A percentile compares a stretch with the other conserved stretches of the same genome.
phyloP scores from a whole-genome alignment of 2,797 vertebrate genomes.

The Petrocephalus schoutedeni region DNA sequence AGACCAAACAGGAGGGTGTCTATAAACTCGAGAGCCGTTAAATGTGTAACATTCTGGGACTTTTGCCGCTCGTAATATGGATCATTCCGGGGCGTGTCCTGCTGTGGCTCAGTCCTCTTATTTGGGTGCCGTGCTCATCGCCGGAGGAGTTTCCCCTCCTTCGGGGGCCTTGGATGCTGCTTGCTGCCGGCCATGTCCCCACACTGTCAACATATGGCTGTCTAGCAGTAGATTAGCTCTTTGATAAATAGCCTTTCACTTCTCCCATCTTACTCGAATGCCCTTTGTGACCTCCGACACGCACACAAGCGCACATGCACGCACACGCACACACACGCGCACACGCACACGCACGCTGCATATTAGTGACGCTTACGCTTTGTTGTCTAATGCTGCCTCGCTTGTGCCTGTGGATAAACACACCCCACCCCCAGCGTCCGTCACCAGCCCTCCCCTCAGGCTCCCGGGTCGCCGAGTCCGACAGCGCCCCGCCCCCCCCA shows the following conservation, averaged over 20 bases:
- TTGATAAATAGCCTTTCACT: not conserved
- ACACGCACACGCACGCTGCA: not conserved
- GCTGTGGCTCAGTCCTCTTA: not conserved
- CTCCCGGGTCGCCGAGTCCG: not conserved
- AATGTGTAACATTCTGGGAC: not conserved
- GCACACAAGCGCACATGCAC: too few relatives aligned
- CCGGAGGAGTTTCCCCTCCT: not conserved
- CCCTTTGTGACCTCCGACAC: not conserved
- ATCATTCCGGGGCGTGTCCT: not conserved
- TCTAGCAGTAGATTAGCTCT: not conserved
- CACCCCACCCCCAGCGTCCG: not conserved
- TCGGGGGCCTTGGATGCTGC: not conserved
- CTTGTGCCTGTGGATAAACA: not conserved
- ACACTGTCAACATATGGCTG: not conserved
- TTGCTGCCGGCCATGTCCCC: not conserved
- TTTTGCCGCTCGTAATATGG: not conserved
- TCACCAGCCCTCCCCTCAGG: constrained; percentile 2
- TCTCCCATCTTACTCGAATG: not conserved
- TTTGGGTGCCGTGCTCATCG: not conserved
- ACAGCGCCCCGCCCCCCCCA: not conserved
- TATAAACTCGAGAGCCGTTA: not conserved
- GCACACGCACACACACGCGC: too few relatives aligned
- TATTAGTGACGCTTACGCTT: not conserved
- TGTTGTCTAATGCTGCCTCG: not conserved
- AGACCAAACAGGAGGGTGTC: not conserved